Percentiles rank a stretch among this genome's conserved stretches.
Conservation (phyloP, 2,888 invertebrate genomes). For the Drosophila gaucha region DNA sequence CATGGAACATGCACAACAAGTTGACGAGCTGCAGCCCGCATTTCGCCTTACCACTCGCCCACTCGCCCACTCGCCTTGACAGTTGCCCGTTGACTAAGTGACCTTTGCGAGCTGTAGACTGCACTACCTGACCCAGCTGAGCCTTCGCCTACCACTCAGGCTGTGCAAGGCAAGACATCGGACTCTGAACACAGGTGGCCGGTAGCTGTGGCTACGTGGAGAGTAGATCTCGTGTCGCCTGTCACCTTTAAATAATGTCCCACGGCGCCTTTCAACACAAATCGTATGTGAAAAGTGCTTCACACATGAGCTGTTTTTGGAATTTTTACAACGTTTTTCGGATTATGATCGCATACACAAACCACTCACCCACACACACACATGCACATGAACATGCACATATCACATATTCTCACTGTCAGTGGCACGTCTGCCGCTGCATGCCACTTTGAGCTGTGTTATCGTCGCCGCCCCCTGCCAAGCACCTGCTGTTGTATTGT, state of each 20-base stretch:
- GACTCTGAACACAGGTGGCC: constrained; percentile 21
- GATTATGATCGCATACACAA: constrained; percentile 62
- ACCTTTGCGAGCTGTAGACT: constrained; percentile 69
- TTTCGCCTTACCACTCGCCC: constrained; percentile 17
- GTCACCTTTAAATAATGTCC: constrained; percentile 82
- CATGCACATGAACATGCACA: constrained; percentile 6
- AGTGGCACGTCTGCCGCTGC: constrained; percentile 5
- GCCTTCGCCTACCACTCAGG: constrained; percentile 34
- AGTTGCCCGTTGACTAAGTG: constrained; percentile 70
- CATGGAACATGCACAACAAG: constrained; percentile 59
- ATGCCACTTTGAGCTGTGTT: constrained; percentile 2
- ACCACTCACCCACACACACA: constrained; percentile 33
- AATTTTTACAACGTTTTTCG: constrained; percentile 63
- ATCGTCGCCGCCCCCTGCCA: not conserved
- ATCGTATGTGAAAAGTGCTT: constrained; percentile 82
- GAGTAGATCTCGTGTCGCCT: constrained; percentile 70
- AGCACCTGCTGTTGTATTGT: constrained; percentile 4
- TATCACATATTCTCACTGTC: constrained; percentile 4
- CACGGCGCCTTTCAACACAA: constrained; percentile 82
- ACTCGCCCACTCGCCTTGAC: constrained; percentile 57
- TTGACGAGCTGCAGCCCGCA: constrained; percentile 60
- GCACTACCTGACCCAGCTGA: constrained; percentile 60
- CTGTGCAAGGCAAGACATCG: constrained; percentile 7
- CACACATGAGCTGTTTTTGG: constrained; percentile 74
- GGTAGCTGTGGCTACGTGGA: constrained; percentile 21